These are phyloP conservation scores for Xestia xanthographa DNA, from an alignment of 2,888 invertebrate species.

Conservation along the genomic window DNA sequence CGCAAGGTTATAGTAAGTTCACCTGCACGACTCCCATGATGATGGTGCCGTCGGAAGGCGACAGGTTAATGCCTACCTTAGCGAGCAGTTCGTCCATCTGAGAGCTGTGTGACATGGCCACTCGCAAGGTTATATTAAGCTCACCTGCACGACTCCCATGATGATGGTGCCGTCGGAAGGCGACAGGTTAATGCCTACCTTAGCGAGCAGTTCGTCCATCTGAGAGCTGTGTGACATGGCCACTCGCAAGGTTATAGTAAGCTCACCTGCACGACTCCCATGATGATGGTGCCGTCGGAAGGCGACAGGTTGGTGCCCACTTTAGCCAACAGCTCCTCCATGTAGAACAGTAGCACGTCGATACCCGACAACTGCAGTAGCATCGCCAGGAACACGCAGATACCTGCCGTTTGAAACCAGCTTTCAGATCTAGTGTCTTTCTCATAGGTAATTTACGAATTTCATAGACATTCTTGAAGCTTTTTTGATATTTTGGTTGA, in stretches of 20 bases:
- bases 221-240: not conserved
- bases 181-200: conserved; percentile 92
- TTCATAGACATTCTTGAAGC: not conserved
- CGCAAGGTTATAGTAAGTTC: too few relatives aligned
- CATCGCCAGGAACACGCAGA: conserved; percentile 93
- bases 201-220: conserved; percentile 90
- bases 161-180: conserved; percentile 93
- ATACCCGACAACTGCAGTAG: conserved; percentile 96
- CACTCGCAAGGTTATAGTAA: not conserved
- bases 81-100: too few relatives aligned
- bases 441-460: not conserved
- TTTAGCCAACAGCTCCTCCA: conserved; percentile 92
- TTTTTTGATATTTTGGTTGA: not conserved
- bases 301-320: conserved; percentile 92
- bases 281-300: conserved; percentile 93
- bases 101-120: too few relatives aligned
- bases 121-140: too few relatives aligned
- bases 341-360: conserved; percentile 95
- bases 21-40: too few relatives aligned
- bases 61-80: too few relatives aligned
- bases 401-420: conserved; percentile 74
- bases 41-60: too few relatives aligned
- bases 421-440: not conserved
- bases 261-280: conserved; percentile 89
- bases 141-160: conserved; percentile 90